These are phyloP conservation scores for Globodera ellingtonae DNA, from an alignment of 1,140 invertebrate genomes.

Conservation along the genomic window DNA sequence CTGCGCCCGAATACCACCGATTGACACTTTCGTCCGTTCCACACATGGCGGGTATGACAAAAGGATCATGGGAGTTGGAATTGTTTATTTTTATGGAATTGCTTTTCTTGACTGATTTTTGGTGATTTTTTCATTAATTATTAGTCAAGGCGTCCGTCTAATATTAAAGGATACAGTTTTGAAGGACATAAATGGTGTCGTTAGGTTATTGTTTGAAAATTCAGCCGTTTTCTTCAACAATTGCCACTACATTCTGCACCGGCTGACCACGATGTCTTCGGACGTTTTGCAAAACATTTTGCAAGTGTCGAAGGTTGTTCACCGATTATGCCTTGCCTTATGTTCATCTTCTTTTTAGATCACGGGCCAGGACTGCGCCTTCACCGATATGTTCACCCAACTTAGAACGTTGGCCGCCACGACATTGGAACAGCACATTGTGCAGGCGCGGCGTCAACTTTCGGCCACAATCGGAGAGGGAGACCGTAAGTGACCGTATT, in stretches of 20 bases:
- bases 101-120: background rate
- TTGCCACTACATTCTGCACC: constrained; percentile 47
- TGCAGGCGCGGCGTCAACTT: constrained; percentile 30
- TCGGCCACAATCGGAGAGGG: constrained; percentile 34
- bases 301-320: constrained; percentile 25
- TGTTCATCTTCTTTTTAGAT: constrained; percentile 7
- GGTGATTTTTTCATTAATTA: background rate
- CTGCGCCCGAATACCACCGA: constrained; percentile 43
- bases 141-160: too few relatives aligned
- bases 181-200: too few relatives aligned
- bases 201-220: background rate
- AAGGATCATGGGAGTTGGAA: background rate
- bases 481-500: constrained; percentile 20
- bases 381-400: constrained; percentile 32
- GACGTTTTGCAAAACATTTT: constrained; percentile 21
- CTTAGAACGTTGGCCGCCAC: constrained; percentile 25
- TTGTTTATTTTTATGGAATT: constrained; percentile 4
- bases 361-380: constrained; percentile 27
- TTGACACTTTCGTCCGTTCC: constrained; percentile 41
- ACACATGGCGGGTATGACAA: constrained; percentile 40
- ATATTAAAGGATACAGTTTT: constrained; percentile 12
- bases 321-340: background rate
- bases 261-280: constrained; percentile 21
- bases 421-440: constrained; percentile 34
- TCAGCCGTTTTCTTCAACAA: constrained; percentile 54